Evolutionary conservation across 2,113 vertebrate genomes (phyloP), one percentile per base, ranked within the genome.

Genomic region (Onychorhynchus coronatus): DNA sequence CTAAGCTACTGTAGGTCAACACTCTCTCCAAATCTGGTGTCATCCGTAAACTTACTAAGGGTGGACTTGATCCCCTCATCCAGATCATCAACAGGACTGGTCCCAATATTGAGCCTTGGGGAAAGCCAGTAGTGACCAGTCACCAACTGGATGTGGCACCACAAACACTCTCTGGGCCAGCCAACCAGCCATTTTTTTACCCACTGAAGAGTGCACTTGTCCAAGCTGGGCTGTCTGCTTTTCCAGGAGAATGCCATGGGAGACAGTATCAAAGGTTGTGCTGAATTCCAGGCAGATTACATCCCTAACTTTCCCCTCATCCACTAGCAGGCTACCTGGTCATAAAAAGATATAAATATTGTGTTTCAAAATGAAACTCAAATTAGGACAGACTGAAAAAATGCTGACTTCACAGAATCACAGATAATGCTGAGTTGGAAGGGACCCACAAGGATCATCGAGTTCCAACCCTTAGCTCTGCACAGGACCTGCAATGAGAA

Each of bases 11-110:
- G 17, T 7, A 49, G 16, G 10, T 22, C 56, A 72, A 25, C 16
- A 27, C 4, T 49, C 4, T 8, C 31, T 35, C 7, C 5, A 11
- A 31, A 31, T 4, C 5, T 56, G 49, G 3, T 12, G 2, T 25
- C 37, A 55, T 41, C 21, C 7, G 11, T 25, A 18, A 56, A 18
- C 3, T 25, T 49, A 18, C 7, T 25, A 14, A 30, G 13, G 17
- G 2, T 22, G n/a, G 13, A 25, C 7, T 49, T 14, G 14, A 14
- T 56, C 21, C 3, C 9, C 46, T 35, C 11, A 56, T 65, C 65
- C 42, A 56, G 21, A 56, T 9, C 41, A 63, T 30, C 14, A 47
- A 7, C 25, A 49, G n/a, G 5, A 63, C 28, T 39, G 16, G 7
- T 7, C 11, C 24, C 30, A 56, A 7, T 33, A 49, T 16, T 31